Conservation (phyloP, 2,113 vertebrate species). For the Saimiri boliviensis region DNA sequence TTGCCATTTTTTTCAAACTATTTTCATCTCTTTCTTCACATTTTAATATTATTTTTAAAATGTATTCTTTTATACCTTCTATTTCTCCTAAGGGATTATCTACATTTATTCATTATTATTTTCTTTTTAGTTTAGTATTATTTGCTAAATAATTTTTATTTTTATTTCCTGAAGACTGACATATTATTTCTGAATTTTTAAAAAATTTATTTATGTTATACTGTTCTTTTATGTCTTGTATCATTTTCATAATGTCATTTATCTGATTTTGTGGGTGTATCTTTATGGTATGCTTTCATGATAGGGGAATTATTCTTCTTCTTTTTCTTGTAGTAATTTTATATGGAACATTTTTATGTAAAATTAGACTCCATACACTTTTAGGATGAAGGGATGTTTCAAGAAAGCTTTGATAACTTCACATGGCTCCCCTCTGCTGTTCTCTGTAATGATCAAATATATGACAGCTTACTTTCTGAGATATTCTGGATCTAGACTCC, state of each 20-base stretch:
- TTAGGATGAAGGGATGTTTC: neutral
- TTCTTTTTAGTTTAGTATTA: neutral
- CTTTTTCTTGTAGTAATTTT: neutral
- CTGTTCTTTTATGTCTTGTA: neutral
- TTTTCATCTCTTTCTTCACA: neutral
- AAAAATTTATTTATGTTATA: neutral
- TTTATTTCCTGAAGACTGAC: neutral
- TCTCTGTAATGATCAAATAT: neutral
- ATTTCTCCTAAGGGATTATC: neutral
- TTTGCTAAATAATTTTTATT: neutral
- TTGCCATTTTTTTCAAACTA: neutral
- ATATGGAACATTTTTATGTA: neutral
- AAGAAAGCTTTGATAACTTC: neutral
- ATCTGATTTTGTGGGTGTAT: neutral
- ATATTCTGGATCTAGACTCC: neutral
- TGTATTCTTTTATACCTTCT: neutral
- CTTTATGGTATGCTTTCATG: neutral
- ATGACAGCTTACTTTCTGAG: neutral
- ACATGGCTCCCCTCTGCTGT: neutral
- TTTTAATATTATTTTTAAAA: neutral
- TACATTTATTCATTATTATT: neutral
- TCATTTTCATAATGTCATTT: neutral
- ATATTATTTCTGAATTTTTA: neutral
- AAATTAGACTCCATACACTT: neutral
- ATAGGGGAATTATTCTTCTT: neutral